Conservation (phyloP, 2,113 vertebrate genomes). For the Symphodus melops region DNA sequence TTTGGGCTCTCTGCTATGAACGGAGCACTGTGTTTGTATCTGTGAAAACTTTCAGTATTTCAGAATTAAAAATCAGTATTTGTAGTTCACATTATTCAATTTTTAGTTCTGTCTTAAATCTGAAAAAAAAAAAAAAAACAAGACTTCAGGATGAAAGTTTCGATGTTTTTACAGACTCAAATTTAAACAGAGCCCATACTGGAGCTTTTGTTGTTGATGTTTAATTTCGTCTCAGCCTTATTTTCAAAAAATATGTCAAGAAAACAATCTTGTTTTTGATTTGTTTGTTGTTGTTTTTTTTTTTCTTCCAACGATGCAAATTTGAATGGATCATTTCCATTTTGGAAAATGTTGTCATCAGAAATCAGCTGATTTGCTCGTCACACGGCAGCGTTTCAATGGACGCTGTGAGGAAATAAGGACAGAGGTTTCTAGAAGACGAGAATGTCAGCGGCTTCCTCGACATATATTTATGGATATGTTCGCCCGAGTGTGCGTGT, state of each 20-base stretch:
- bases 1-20: neutral
- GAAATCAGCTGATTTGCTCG: neutral
- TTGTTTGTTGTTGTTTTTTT: neutral
- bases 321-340: neutral
- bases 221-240: neutral
- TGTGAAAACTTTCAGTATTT: too few species aligned
- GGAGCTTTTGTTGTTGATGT: neutral
- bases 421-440: neutral
- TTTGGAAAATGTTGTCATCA: neutral
- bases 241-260: neutral
- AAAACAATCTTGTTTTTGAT: neutral
- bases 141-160: neutral
- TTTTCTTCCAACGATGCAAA: neutral
- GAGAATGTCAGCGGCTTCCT: neutral
- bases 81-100: too few species aligned
- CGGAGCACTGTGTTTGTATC: too few species aligned
- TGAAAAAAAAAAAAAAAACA: too few species aligned
- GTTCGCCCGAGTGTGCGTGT: slow-evolving; percentile 16
- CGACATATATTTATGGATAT: neutral
- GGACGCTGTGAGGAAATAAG: neutral
- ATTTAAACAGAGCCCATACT: neutral
- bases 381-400: neutral
- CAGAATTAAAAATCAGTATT: too few species aligned
- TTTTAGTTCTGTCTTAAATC: too few species aligned
- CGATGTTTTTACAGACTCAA: neutral